These are phyloP conservation scores for Drosophila pandora DNA, from an alignment of 1,140 invertebrate genomes.

Conservation along the genomic window DNA sequence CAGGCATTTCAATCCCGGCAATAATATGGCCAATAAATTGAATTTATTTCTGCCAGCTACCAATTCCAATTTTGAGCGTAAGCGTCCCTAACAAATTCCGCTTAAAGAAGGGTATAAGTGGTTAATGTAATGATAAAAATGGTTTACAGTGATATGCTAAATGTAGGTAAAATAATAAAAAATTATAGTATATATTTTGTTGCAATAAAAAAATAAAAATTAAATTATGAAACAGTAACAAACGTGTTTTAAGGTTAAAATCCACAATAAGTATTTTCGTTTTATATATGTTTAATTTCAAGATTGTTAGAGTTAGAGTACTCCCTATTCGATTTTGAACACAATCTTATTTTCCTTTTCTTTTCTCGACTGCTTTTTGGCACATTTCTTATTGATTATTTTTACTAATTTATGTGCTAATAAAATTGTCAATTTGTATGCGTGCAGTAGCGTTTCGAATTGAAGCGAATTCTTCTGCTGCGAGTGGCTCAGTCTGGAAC, in stretches of 20 bases:
- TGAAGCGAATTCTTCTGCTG: conserved; percentile 27
- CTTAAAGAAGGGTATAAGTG: neutral
- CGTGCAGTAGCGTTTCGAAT: conserved; percentile 53
- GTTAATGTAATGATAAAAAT: neutral
- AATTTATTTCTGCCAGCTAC: conserved; percentile 64
- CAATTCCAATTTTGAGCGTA: conserved; percentile 51
- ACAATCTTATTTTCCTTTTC: neutral
- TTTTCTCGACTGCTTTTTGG: conserved; percentile 59
- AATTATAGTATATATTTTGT: too few relatives aligned
- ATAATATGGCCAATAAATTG: conserved; percentile 68
- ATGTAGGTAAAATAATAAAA: too few relatives aligned
- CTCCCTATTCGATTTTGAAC: neutral
- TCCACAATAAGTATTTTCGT: too few relatives aligned
- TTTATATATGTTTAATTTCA: too few relatives aligned
- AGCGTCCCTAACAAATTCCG: conserved; percentile 16
- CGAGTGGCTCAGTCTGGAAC: conserved; percentile 22
- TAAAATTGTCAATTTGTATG: conserved; percentile 80
- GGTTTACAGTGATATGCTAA: neutral
- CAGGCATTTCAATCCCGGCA: conserved; percentile 37
- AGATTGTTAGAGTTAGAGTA: conserved; percentile 9
- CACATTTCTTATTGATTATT: conserved; percentile 80
- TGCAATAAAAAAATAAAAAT: too few relatives aligned
- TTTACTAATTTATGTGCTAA: conserved; percentile 79
- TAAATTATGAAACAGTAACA: too few relatives aligned
- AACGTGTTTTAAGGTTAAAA: too few relatives aligned